A percentile compares a stretch with the other conserved stretches of the same genome.
Evolutionary conservation across 2,888 invertebrate genomes (phyloP).

Genomic region (Stenchaetothrips biformis): DNA sequence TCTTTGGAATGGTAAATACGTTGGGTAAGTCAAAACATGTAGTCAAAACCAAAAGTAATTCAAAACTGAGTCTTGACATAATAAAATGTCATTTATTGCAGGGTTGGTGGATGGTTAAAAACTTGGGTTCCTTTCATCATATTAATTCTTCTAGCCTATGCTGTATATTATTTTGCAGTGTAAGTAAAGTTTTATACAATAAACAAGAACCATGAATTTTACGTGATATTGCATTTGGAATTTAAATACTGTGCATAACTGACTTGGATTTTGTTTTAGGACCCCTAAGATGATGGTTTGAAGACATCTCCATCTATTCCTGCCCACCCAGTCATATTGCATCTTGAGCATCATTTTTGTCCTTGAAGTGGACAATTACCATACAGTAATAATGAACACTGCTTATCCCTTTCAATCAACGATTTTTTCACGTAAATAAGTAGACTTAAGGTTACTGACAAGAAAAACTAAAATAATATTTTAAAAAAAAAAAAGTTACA

Average conservation of each 20-base stretch:
- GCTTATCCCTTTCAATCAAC: no score
- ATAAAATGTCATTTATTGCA: conserved; percentile 41
- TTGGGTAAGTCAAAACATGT: conserved; percentile 51
- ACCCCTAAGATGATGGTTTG: neutral
- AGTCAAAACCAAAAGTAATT: neutral
- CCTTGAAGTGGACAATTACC: no score
- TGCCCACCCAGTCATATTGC: no score
- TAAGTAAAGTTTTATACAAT: neutral
- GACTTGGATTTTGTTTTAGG: neutral
- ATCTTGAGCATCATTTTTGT: no score
- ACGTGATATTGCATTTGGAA: neutral
- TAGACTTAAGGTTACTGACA: no score
- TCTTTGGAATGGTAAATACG: conserved; percentile 73
- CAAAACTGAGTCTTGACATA: neutral
- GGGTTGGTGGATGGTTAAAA: conserved; percentile 63
- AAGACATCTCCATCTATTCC: no score
- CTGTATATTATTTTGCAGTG: neutral
- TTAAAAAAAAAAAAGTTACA: no score
- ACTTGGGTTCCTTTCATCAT: conserved; percentile 78
- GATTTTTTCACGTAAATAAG: no score
- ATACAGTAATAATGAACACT: no score
- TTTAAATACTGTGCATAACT: neutral
- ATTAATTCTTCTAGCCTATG: conserved; percentile 39
- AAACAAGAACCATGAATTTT: neutral
- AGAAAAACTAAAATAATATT: no score